Evolutionary conservation across 2,113 vertebrate genomes (phyloP).

Genomic region (Tinamus guttatus): DNA sequence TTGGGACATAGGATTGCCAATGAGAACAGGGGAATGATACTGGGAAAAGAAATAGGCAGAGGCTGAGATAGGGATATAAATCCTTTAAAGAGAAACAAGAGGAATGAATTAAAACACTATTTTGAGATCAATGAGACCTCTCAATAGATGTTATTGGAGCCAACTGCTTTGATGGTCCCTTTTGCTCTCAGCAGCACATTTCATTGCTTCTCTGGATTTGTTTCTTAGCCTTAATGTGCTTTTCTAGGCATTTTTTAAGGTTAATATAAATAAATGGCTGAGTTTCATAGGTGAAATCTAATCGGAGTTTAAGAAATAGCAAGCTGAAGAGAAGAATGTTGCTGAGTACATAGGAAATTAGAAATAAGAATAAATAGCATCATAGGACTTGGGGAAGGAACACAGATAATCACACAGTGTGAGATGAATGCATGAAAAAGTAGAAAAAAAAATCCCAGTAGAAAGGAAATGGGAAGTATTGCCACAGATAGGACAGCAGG

Average conservation of each 20-base stretch:
- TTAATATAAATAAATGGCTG: constrained; percentile 47
- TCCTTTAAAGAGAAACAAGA: constrained; percentile 30
- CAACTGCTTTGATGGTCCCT: constrained; percentile 4
- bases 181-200: constrained; percentile 27
- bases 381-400: constrained; percentile 25
- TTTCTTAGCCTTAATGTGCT: constrained; percentile 28
- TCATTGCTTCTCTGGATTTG: constrained; percentile 21
- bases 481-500: constrained; percentile 20
- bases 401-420: constrained; percentile 23
- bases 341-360: constrained; percentile 52
- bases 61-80: not conserved
- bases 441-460: not conserved
- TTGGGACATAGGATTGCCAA: constrained; percentile 4
- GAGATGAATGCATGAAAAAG: constrained; percentile 48
- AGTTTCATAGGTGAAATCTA: constrained; percentile 44
- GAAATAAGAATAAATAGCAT: constrained; percentile 60
- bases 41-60: not conserved
- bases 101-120: constrained; percentile 37
- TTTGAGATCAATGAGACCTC: constrained; percentile 48
- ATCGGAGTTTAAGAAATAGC: constrained; percentile 26
- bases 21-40: constrained; percentile 18
- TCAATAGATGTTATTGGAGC: constrained; percentile 21
- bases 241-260: constrained; percentile 47
- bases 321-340: constrained; percentile 34
- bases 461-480: not conserved